Base-by-base conservation (phyloP, 2,888 invertebrate genomes). In the Ophraella communa region DNA sequence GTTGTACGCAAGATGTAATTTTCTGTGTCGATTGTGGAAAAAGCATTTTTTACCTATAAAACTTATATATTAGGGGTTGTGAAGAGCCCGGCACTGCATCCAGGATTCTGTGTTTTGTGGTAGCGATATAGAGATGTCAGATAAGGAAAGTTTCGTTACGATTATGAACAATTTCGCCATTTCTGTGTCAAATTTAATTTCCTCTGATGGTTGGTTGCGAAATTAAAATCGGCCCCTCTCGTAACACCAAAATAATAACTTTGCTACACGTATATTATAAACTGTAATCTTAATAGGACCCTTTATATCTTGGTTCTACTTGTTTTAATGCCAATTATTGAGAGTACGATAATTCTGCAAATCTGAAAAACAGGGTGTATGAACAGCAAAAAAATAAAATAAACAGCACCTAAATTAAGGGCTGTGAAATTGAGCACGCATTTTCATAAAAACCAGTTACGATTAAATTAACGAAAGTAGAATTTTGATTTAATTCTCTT, bases 111-210 rank as follows among this genome's bases (percentile, higher is more conserved):
- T 63, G 64, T 61, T 64, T 62, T 52, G 66, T 53, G 69, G 67
- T 55, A 52, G 47, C 56, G 62, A 60, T 68, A 63, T 56, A 63
- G 65, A 59, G 64, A 66, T 70, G 56, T 33, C 57, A 23, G 66
- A 70, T 68, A 67, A 68, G 64, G 64, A 61, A 57, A 56, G 62
- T 66, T 70, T 68, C 65, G 64, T 66, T 68, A 68, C 54, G 64
- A 62, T 67, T 60, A 66, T 62, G 68, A 68, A 67, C 69, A 69
- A 66, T 68, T 63, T 64, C 55, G 64, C 66, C 54, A 65, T 70
- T 71, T 71, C 65, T 68, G 67, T 67, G 68, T 73, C 71, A 68
- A 71, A 74, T 71, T 73, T 73, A 72, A 74, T 73, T 74, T 72
- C 69, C 69, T 70, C 62, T 57, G 68, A 68, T 67, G 69, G 65